Conservation (phyloP, 2,888 invertebrate species). For the Dynastes hyllus region DNA sequence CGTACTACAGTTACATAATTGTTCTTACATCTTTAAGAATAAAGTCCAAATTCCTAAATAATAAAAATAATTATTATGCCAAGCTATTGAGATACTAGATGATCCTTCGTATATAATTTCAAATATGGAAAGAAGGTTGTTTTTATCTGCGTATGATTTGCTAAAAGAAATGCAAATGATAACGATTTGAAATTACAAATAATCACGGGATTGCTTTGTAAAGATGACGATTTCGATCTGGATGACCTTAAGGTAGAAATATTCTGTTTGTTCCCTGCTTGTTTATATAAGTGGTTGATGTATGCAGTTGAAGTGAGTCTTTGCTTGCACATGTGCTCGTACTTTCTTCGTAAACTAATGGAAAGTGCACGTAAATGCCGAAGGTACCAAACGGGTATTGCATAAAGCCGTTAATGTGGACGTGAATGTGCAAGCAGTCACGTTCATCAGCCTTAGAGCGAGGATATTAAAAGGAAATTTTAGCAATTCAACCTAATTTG, state of each 20-base stretch:
- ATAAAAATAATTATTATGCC: constrained; percentile 17
- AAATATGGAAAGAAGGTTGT: neutral
- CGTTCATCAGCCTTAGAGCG: neutral
- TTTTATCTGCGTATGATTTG: neutral
- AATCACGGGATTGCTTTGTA: neutral
- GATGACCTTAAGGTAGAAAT: constrained; percentile 10
- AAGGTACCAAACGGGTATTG: neutral
- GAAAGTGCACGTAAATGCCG: constrained; percentile 1
- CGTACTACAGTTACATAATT: neutral
- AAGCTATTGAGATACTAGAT: neutral
- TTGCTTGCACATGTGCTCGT: neutral
- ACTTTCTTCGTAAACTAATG: constrained; percentile 18
- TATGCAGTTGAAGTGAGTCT: no score
- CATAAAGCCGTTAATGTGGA: neutral
- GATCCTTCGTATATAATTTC: neutral
- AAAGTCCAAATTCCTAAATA: neutral
- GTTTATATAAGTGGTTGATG: neutral
- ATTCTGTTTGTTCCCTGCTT: neutral
- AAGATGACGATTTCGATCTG: neutral
- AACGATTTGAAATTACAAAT: constrained; percentile 30
- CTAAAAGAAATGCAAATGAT: constrained; percentile 34
- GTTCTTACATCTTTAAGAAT: constrained; percentile 5
- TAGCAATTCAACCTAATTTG: neutral
- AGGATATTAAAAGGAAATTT: neutral
- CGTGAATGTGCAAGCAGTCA: neutral